These are phyloP conservation scores for Noctilio leporinus DNA, from an alignment of 2,113 vertebrate species.

Conservation along the genomic window DNA sequence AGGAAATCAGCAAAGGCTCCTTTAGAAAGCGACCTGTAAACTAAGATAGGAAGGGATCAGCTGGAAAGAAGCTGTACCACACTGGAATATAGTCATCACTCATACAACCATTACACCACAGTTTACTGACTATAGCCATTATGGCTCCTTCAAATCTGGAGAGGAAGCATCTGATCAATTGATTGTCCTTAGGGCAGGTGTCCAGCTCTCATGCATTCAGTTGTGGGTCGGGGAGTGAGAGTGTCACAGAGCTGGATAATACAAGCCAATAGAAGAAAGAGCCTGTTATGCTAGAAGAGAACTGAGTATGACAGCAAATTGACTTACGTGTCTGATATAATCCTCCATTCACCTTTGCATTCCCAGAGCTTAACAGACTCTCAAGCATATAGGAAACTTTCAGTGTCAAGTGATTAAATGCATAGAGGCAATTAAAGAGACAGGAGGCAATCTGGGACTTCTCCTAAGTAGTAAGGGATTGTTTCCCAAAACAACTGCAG, in stretches of 20 bases:
- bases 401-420: not conserved
- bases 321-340: slow-evolving; percentile 27
- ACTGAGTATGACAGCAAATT: not conserved
- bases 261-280: too few relatives aligned
- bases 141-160: not conserved
- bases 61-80: not conserved
- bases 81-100: not conserved
- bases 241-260: fast-evolving
- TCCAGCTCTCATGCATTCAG: not conserved
- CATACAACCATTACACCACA: not conserved
- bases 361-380: not conserved
- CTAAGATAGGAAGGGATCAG: not conserved
- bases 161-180: not conserved
- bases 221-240: not conserved
- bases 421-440: slow-evolving; percentile 43
- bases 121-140: not conserved
- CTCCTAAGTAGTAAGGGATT: not conserved
- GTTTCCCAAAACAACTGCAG: not conserved
- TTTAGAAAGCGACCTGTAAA: not conserved
- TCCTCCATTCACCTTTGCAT: not conserved
- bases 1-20: not conserved
- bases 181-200: not conserved
- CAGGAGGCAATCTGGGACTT: not conserved
- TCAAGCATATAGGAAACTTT: not conserved
- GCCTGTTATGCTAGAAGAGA: not conserved